Percentiles rank a stretch among this genome's conserved stretches.
Evolutionary conservation across 2,888 invertebrate species (phyloP).

Genomic region (Tineola bisselliella): DNA sequence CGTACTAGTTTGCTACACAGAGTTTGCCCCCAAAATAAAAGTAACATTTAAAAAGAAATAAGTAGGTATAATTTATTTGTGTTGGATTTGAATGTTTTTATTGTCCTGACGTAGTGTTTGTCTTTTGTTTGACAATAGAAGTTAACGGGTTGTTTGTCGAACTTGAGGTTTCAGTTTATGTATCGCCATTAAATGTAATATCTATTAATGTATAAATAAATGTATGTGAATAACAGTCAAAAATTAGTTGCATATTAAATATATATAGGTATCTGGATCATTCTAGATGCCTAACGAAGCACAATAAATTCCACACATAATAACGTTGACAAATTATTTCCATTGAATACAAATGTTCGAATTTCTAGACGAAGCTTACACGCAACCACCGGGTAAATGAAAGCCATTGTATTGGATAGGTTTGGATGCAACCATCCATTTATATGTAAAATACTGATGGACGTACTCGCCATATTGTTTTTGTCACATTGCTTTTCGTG

Average conservation of each 20-base stretch:
- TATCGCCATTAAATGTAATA: too few species aligned
- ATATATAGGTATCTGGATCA: too few species aligned
- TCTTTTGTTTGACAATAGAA: too few species aligned
- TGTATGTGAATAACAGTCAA: neutral
- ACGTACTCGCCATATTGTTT: constrained; percentile 25
- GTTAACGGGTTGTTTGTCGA: too few species aligned
- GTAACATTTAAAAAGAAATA: too few species aligned
- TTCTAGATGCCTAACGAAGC: neutral
- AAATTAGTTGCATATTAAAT: neutral
- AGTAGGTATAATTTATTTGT: too few species aligned
- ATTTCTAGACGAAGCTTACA: constrained; percentile 16
- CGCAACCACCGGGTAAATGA: constrained; percentile 53
- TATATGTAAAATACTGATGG: constrained; percentile 65
- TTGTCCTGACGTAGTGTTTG: too few species aligned
- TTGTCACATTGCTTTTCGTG: neutral
- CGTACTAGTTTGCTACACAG: too few species aligned
- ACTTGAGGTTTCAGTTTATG: too few species aligned
- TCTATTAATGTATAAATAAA: too few species aligned
- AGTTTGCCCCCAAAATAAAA: too few species aligned
- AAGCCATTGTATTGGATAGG: constrained; percentile 62
- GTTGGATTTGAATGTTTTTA: too few species aligned
- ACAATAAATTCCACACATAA: constrained; percentile 3
- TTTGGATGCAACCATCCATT: constrained; percentile 57
- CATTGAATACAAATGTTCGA: constrained; percentile 7
- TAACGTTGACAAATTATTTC: constrained; percentile 10